Evolutionary conservation across 1,140 invertebrate genomes (phyloP).

Genomic region (Dendroctonus ponderosae): DNA sequence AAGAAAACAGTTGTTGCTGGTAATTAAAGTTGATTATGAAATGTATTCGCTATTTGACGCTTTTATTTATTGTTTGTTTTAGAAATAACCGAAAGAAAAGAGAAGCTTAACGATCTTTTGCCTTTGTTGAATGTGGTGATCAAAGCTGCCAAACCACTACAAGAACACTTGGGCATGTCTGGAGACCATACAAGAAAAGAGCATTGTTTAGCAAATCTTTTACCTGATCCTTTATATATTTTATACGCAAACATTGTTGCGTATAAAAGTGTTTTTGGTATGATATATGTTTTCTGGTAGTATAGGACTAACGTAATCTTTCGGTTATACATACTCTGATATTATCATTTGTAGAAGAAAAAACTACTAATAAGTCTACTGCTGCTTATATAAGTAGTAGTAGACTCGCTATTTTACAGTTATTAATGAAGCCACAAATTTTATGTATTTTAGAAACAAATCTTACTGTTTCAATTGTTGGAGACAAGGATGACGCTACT

Average conservation of each 20-base stretch:
- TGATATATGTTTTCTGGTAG: neutral
- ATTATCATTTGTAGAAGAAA: too few species aligned
- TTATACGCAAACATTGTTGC: slow-evolving; percentile 82
- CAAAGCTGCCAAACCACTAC: slow-evolving; percentile 82
- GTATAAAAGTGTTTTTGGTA: slow-evolving; percentile 72
- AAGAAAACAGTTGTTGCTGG: slow-evolving; percentile 64
- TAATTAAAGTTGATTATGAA: slow-evolving; percentile 10
- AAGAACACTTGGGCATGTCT: slow-evolving; percentile 83
- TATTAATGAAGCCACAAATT: too few species aligned
- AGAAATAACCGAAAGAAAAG: slow-evolving; percentile 77
- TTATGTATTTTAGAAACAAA: slow-evolving; percentile 39
- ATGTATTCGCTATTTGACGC: neutral
- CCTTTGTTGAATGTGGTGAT: slow-evolving; percentile 75
- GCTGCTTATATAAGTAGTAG: too few species aligned
- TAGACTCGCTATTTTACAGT: too few species aligned
- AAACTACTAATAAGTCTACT: too few species aligned
- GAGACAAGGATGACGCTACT: slow-evolving; percentile 79
- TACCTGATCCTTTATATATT: slow-evolving; percentile 83
- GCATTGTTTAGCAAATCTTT: slow-evolving; percentile 69
- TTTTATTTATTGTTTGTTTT: slow-evolving; percentile 17
- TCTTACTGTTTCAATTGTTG: slow-evolving; percentile 64
- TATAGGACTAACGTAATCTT: neutral
- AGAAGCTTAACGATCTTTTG: slow-evolving; percentile 75
- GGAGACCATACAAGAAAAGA: slow-evolving; percentile 74
- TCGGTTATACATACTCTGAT: too few species aligned